Evolutionary conservation across 2,888 invertebrate species (phyloP).

Genomic region (Ochropleura leucogaster): DNA sequence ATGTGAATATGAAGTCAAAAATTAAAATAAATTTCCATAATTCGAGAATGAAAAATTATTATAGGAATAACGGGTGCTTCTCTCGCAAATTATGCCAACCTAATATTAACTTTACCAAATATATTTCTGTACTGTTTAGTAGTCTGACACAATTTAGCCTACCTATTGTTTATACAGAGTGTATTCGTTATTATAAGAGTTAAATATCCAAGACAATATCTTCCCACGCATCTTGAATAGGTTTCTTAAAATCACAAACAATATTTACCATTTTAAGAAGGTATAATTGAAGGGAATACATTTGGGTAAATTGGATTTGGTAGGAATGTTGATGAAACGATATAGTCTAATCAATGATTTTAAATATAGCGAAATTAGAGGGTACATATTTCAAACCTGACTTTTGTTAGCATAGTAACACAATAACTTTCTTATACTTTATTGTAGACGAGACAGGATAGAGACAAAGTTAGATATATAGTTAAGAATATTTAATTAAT

Average conservation of each 20-base stretch:
- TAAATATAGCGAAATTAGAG: neutral
- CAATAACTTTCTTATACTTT: neutral
- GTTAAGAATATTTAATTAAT: slow-evolving; percentile 22
- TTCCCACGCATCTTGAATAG: neutral
- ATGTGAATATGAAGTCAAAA: slow-evolving; percentile 45
- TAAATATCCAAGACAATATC: slow-evolving; percentile 12
- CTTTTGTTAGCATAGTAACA: neutral
- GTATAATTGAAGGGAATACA: neutral
- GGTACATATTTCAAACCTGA: neutral
- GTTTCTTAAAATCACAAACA: neutral
- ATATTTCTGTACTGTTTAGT: slow-evolving; percentile 19
- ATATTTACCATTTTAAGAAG: neutral
- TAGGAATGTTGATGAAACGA: neutral
- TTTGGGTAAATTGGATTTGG: too few relatives aligned
- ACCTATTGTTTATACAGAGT: slow-evolving; percentile 15
- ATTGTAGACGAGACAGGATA: neutral
- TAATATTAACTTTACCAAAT: slow-evolving; percentile 27
- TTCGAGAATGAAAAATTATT: slow-evolving; percentile 25
- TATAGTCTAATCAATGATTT: neutral
- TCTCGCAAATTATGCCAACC: slow-evolving; percentile 11
- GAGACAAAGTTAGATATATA: too few relatives aligned
- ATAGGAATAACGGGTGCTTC: slow-evolving; percentile 18
- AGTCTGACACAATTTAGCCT: slow-evolving; percentile 3
- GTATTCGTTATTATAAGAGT: slow-evolving; percentile 12
- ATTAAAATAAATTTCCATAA: slow-evolving; percentile 49